phyloP scores from a whole-genome alignment of 2,888 invertebrate species.

The Nephrocerus scutellatus region DNA sequence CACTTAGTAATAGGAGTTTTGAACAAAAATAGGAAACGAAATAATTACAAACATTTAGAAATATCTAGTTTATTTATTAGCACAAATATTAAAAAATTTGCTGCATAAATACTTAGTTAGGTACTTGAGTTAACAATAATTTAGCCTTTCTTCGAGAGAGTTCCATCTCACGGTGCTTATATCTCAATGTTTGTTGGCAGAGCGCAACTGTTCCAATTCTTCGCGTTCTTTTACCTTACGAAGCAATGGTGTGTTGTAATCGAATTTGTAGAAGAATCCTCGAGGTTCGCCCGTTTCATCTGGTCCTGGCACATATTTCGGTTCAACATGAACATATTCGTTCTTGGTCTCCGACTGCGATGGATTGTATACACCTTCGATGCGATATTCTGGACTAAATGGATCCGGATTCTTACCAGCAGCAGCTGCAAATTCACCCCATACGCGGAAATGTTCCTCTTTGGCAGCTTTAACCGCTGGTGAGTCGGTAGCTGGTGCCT shows the following conservation, averaged over 20 bases:
- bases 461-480: constrained; percentile 65
- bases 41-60: too few relatives aligned
- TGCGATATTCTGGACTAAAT: constrained; percentile 40
- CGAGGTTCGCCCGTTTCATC: constrained; percentile 55
- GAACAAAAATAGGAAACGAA: too few relatives aligned
- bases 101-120: too few relatives aligned
- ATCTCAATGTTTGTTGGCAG: constrained; percentile 41
- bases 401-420: constrained; percentile 48
- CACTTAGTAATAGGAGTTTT: too few relatives aligned
- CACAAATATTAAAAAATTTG: too few relatives aligned
- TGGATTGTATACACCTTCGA: constrained; percentile 36
- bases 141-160: too few relatives aligned
- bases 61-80: too few relatives aligned
- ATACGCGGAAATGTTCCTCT: constrained; percentile 60
- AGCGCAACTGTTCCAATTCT: constrained; percentile 39
- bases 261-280: constrained; percentile 67
- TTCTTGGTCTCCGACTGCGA: constrained; percentile 32
- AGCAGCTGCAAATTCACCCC: constrained; percentile 60
- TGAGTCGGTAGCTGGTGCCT: constrained; percentile 59
- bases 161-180: too few relatives aligned
- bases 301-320: constrained; percentile 43
- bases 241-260: constrained; percentile 56
- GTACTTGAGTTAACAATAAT: too few relatives aligned
- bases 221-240: constrained; percentile 43
- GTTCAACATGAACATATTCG: constrained; percentile 40